Conservation (phyloP, 2,888 invertebrate genomes). For the Polydrusus pterygomalis region DNA sequence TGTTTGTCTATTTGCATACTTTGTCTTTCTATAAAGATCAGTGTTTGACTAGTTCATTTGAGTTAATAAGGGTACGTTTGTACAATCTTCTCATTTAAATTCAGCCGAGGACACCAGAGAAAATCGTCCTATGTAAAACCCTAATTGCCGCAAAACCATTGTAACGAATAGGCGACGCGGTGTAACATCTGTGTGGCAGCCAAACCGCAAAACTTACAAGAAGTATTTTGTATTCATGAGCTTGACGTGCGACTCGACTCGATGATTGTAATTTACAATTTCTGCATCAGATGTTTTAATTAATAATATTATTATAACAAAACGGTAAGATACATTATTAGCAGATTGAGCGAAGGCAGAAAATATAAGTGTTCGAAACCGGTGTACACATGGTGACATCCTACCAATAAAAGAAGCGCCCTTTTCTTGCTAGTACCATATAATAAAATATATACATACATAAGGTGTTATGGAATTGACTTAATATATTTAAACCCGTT, state of each 20-base stretch:
- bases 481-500: too few species aligned
- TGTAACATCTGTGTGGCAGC: slow-evolving; percentile 8
- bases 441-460: too few species aligned
- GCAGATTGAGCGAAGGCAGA: too few species aligned
- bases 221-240: slow-evolving; percentile 3
- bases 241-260: background rate
- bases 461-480: too few species aligned
- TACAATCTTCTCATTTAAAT: slow-evolving; percentile 1
- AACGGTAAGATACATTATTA: too few species aligned
- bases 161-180: background rate
- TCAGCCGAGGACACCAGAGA: background rate
- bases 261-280: background rate
- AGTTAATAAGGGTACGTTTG: background rate
- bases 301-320: too few species aligned
- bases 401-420: too few species aligned
- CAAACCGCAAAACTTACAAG: slow-evolving; percentile 13
- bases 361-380: too few species aligned
- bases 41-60: background rate
- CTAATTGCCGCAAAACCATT: slow-evolving; percentile 13
- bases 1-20: too few species aligned
- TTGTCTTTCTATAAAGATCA: too few species aligned
- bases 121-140: background rate
- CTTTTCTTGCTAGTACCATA: too few species aligned
- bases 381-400: too few species aligned
- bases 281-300: background rate